Base-by-base conservation (phyloP, 2,113 vertebrate species). In the Phoenicopterus ruber region DNA sequence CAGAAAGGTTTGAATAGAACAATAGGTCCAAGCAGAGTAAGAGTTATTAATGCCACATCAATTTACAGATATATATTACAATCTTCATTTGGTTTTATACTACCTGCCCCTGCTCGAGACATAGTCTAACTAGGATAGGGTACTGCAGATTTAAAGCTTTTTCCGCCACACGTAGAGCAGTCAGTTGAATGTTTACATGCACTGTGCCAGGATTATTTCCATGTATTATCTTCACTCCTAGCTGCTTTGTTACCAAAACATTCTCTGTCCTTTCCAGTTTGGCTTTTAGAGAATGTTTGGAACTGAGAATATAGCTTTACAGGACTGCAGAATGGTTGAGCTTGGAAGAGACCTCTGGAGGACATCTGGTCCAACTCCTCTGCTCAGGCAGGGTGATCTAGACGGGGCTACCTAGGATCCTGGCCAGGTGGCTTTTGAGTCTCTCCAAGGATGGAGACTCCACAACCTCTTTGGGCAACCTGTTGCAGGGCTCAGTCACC, bases 1-100 rank as follows among this genome's bases (percentile, higher is more conserved):
- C 77, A 94, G 81, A 96, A 97, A 94, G 49, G 21, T 84, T 94
- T 96, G 83, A 95, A 82, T 86, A 62, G 81, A 97, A 46, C 21
- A 87, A 16, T 82, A 93, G 49, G 62, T 96, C 70, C n/a, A 91
- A 89, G 38, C 54, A 83, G 42, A 96, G 36, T 29, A 93, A 93
- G 57, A 32, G 89, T 95, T 95, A 94, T 95, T 96, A 97, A 94
- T 87, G 40, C 50, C 67, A 11, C 21, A 6, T 70, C 66, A 86
- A 46, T 90, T 93, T 96, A 94, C 55, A 80, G 47, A 80, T 63
- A 62, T 55, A 67, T 74, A 66, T 77, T 90, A 29, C 74, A 95
- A 4, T 57, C 50, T 89, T 97, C 70, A 69, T 29, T 77, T 81
- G 88, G 26, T 96, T 96, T 93, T 94, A 82, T 52, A 29, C 29